Base-by-base conservation (phyloP, 2,888 invertebrate genomes). In the Leptarthrus brevirostris region DNA sequence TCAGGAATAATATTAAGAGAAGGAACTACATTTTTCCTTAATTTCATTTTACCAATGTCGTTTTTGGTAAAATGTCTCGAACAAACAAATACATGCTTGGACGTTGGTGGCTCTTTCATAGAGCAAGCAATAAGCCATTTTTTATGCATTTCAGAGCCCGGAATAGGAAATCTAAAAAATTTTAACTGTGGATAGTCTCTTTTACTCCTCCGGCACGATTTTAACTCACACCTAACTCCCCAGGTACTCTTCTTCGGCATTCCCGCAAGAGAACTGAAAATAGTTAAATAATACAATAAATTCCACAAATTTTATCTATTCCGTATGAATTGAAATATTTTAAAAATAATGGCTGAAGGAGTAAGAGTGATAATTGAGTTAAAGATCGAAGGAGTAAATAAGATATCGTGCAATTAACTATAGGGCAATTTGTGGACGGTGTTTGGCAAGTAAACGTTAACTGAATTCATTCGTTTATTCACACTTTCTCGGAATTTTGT, bases 211-310 rank as follows among this genome's bases (percentile, higher is more conserved):
- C n/a, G 40, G 40, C 49, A 49, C 2, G 18, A 16, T 12, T 16
- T 49, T 49, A 49, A 6, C 18, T 18, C 18, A 49, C 49, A 49
- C 20, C 20, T 49, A 5, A 16, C 16, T 20, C 5, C 20, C 49
- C 49, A 49, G 20, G 49, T 6, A 18, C 18, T 16, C 20, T n/a
- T 16, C 49, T 18, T 49, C 18, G 5, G 14, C n/a, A 3, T n/a
- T 49, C 20, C n/a, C 18, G 49, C 4, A 20, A 8, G 2, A 18
- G 49, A 20, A 49, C 49, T 49, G 49, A 49, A 49, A 49, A 49
- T 8, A 49, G 49, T 49, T 14, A 49, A 49, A 49, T 49, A 49
- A 49, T 40, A 40, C 40, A 40, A 40, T 40, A 12, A 40, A 40
- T 49, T 49, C 20, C 49, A 49, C 8, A 16, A 47, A 20, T 49